Percentiles rank a stretch among this genome's conserved stretches.
Evolutionary conservation across 1,140 invertebrate species (phyloP).

Genomic region (Apis dorsata): DNA sequence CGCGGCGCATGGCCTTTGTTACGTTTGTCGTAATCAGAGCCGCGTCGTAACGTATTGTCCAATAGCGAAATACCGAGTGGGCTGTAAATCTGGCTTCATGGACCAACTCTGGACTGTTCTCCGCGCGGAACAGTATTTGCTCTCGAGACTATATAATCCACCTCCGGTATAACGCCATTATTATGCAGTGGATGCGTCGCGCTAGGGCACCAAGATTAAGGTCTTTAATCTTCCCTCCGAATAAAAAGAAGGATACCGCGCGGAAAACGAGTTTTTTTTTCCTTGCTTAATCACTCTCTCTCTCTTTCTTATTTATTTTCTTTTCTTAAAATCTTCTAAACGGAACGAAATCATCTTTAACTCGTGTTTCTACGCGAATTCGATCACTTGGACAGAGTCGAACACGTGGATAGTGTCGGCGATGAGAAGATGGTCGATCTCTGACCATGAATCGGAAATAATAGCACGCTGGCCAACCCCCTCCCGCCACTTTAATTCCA

Average conservation of each 20-base stretch:
- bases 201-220: constrained; percentile 8
- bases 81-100: not conserved
- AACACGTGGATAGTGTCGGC: too few relatives aligned
- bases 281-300: not conserved
- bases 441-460: constrained; percentile 7
- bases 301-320: too few relatives aligned
- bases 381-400: not conserved
- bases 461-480: not conserved
- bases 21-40: not conserved
- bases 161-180: not conserved
- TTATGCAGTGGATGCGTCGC: constrained; percentile 16
- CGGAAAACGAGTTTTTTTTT: not conserved
- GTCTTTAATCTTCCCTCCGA: constrained; percentile 7
- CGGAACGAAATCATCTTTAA: too few relatives aligned
- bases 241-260: constrained; percentile 26
- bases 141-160: constrained; percentile 1
- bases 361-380: too few relatives aligned
- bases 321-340: too few relatives aligned
- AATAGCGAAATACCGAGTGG: not conserved
- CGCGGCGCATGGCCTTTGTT: too few relatives aligned
- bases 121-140: not conserved
- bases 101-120: not conserved
- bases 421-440: too few relatives aligned
- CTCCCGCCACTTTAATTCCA: constrained; percentile 9
- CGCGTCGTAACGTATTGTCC: not conserved